phyloP scores from a whole-genome alignment of 2,888 invertebrate species.

The Chloroclysta siterata region DNA sequence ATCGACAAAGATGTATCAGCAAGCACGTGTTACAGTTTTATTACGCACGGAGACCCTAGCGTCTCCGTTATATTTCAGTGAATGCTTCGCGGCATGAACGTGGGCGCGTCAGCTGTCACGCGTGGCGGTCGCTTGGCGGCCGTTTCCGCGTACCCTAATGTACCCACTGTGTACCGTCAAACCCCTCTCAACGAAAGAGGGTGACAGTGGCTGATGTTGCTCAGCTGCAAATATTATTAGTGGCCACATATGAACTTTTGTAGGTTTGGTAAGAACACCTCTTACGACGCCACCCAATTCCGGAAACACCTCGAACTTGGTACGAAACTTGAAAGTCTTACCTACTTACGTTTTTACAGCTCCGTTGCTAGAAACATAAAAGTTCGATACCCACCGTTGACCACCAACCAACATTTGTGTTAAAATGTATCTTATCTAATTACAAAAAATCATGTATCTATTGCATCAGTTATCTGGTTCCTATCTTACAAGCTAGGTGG shows the following conservation, averaged over 20 bases:
- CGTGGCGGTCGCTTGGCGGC: constrained; percentile 23
- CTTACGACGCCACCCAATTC: not conserved
- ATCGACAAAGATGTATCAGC: not conserved
- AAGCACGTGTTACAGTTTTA: constrained; percentile 24
- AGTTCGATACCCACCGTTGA: no score
- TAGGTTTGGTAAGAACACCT: not conserved
- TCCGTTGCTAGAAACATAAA: no score
- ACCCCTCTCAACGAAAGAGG: constrained; percentile 22
- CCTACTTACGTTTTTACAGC: not conserved
- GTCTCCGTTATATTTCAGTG: constrained; percentile 19
- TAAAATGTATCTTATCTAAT: no score
- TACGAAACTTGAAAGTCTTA: not conserved
- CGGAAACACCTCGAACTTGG: not conserved
- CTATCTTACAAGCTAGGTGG: no score
- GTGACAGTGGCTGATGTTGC: constrained; percentile 15
- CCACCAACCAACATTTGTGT: no score
- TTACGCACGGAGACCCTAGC: constrained; percentile 18
- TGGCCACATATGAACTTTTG: constrained; percentile 2
- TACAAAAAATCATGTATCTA: no score
- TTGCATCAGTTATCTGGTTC: no score
- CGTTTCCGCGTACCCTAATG: constrained; percentile 32
- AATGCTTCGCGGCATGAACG: constrained; percentile 21
- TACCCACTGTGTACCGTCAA: constrained; percentile 14
- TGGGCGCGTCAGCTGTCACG: constrained; percentile 32
- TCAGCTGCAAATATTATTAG: constrained; percentile 14